These are phyloP conservation scores for Mesorhabditis spiculigera DNA, from an alignment of 2,888 invertebrate species.

Conservation along the genomic window DNA sequence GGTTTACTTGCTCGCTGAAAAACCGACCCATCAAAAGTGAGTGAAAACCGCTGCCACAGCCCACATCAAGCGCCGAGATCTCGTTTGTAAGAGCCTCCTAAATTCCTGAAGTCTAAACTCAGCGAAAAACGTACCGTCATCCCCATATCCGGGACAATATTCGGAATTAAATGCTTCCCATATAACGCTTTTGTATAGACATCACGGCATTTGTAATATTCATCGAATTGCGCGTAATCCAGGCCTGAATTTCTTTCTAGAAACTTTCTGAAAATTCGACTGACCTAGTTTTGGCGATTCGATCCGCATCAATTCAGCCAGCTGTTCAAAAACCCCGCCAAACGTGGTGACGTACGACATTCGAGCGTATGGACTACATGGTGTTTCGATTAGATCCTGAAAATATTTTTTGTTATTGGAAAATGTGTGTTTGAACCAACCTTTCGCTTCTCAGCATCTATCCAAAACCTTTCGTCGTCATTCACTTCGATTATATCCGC, in stretches of 20 bases:
- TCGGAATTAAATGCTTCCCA: not conserved
- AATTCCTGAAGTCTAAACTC: not conserved
- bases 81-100: too few species aligned
- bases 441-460: slow-evolving; percentile 25
- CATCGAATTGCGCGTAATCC: not conserved
- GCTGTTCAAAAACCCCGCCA: not conserved
- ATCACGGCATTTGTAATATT: not conserved
- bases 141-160: not conserved
- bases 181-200: not conserved
- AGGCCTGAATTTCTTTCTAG: not conserved
- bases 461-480: slow-evolving; percentile 35
- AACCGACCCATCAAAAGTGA: slow-evolving; percentile 3
- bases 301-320: not conserved
- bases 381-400: not conserved
- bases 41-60: slow-evolving; percentile 3
- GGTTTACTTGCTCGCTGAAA: too few species aligned
- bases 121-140: not conserved
- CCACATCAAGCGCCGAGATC: not conserved
- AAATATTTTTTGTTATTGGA: not conserved
- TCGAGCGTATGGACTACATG: not conserved
- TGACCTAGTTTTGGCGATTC: not conserved
- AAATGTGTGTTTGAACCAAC: too few species aligned
- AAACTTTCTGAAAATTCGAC: not conserved
- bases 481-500: slow-evolving; percentile 35
- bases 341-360: not conserved